Evolutionary conservation across 2,113 vertebrate species (phyloP), one percentile per base, ranked within the genome.

Genomic region (Morone saxatilis): DNA sequence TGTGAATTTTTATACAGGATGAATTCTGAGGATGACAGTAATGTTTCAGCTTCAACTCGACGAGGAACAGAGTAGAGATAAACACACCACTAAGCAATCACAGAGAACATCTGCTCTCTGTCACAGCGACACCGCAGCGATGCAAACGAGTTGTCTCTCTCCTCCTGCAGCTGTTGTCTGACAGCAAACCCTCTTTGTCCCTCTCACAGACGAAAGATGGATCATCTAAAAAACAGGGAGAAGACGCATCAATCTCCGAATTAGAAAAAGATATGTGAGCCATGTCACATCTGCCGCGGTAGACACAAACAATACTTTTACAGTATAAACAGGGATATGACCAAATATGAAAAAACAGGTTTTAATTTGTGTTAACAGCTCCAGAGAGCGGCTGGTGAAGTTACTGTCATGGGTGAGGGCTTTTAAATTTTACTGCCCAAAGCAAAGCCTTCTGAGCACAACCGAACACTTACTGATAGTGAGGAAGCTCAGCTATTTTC

Each of bases 101-200:
- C 81, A 47, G 68, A 4, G 20, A 93, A 91, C 93, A 92, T 91
- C 93, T 92, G 91, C 69, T 92, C 84, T 77, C 87, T 90, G 91
- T 91, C 91, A 92, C 80, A 54, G 67, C 51, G 9, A 82, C 76
- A 1, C 81, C 63, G 80, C 80, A 81, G 73, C 8, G 54, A 88
- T 60, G 85, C 67, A 89, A 85, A 88, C 50, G 8, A 88, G 87
- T 62, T 0, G 9, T 84, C 82, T 25, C 81, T 83, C 74, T 81
- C 83, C 79, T 87, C 78, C 66, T 62, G 82, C 93, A 92, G 90
- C 86, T 93, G 92, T 76, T 78, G 72, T 74, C 81, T 91, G 85
- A 87, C 83, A 86, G 69, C 76, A 81, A 67, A 70, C 75, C 54
- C 45, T 56, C 50, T 62, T 40, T 54, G 71, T 89, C 56, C 8